Evolutionary conservation across 2,797 vertebrate genomes (phyloP), one percentile per base, ranked within the genome.

Genomic region (Sebastes itinus): DNA sequence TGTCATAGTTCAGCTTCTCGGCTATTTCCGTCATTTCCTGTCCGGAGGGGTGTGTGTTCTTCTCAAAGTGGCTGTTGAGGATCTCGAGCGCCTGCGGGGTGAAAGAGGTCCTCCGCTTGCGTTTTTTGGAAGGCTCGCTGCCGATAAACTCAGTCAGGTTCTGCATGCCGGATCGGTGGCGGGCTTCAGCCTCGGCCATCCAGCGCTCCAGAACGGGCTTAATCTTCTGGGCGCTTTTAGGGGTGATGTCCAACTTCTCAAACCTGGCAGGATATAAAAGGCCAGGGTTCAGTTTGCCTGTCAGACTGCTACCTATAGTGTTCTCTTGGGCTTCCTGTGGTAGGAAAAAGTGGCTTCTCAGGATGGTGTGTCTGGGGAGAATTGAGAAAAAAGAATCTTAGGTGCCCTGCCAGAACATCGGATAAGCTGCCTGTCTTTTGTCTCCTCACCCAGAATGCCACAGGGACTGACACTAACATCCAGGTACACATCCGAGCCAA

Each of bases 261-360:
- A 99, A 99, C 99, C 99, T 99, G 99, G 98, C 99, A 99, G 99
- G 99, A 99, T 99, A 99, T 98, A 99, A 99, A 99, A 99, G 99
- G 98, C 99, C 99, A 99, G 99, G 99, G 96, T 99, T 99, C 99
- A 99, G 99, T 99, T 99, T 99, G 96, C 97, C 98, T 99, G 98
- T 99, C 97, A 99, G 97, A 99, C 98, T 98, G 98, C 97, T 99
- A 99, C 97, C 98, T 99, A 99, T 97, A 98, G 97, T 97, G 99
- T 98, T 99, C 98, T 99, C 99, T 99, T 99, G 99, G 98, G 98
- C 97, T 99, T 99, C 99, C 98, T 99, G 99, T 98, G 99, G 99
- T 99, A 99, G 98, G 97, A 99, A 99, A 99, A 99, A 99, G 99
- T 99, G 99, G 98, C 99, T 99, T 99, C 99, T 99, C 99, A 99